These are phyloP conservation scores for Biston stratarius DNA, from an alignment of 2,888 invertebrate genomes.

Conservation along the genomic window DNA sequence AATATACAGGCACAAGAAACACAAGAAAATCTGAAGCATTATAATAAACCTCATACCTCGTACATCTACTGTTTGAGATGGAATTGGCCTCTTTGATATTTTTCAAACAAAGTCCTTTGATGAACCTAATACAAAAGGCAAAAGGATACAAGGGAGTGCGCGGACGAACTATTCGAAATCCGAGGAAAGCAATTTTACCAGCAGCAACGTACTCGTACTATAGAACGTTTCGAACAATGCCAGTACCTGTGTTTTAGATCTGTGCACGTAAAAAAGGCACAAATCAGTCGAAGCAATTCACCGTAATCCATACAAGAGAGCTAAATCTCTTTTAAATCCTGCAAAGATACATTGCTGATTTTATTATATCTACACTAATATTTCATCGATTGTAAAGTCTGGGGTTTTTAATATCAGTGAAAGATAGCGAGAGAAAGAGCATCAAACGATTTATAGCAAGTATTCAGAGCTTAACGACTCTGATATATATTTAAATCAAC, in stretches of 20 bases:
- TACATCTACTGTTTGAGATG: constrained; percentile 34
- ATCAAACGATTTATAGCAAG: constrained; percentile 20
- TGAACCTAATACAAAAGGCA: constrained; percentile 34
- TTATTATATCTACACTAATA: constrained; percentile 54
- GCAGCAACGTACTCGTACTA: constrained; percentile 37
- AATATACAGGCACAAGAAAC: constrained; percentile 26
- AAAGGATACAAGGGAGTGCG: constrained; percentile 31
- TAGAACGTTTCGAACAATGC: constrained; percentile 34
- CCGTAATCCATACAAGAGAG: constrained; percentile 69
- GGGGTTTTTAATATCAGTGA: constrained; percentile 14
- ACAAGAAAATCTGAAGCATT: constrained; percentile 28
- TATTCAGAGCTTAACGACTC: constrained; percentile 17
- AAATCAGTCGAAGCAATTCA: constrained; percentile 68
- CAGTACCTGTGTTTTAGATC: constrained; percentile 36
- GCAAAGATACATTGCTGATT: constrained; percentile 64
- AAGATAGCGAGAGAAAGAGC: constrained; percentile 18
- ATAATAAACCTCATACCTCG: constrained; percentile 27
- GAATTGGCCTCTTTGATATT: constrained; percentile 40
- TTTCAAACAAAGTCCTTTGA: constrained; percentile 36
- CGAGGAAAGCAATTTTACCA: constrained; percentile 40
- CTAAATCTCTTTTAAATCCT: constrained; percentile 62
- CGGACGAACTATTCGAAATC: constrained; percentile 36
- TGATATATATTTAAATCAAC: constrained; percentile 17
- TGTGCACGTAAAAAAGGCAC: constrained; percentile 58
- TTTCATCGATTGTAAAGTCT: constrained; percentile 19